Percentiles rank a stretch among this genome's conserved stretches.
Conservation (phyloP, 1,140 invertebrate genomes). For the Spodoptera litura region DNA sequence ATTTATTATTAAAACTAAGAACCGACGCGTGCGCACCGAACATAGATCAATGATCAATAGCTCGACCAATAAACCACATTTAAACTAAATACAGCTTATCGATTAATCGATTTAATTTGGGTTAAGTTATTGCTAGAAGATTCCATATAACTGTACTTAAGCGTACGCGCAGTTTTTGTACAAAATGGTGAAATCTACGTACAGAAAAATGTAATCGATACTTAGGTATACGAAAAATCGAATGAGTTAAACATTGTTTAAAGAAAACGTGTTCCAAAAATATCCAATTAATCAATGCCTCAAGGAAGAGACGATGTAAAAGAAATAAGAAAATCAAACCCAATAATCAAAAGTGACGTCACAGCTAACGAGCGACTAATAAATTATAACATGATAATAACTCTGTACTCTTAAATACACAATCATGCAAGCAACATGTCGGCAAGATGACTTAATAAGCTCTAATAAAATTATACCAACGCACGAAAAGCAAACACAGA, state of each 20-base stretch:
- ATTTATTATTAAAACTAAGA: conserved; percentile 25
- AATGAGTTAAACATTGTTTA: not conserved
- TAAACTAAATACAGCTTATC: conserved; percentile 1
- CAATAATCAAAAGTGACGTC: conserved; percentile 20
- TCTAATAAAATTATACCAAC: conserved; percentile 70
- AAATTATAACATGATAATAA: conserved; percentile 35
- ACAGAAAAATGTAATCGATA: not conserved
- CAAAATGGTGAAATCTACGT: not conserved
- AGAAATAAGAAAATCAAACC: not conserved
- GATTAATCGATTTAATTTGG: not conserved
- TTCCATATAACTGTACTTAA: no score
- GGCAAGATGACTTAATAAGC: conserved; percentile 63
- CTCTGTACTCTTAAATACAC: conserved; percentile 36
- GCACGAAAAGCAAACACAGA: conserved; percentile 70
- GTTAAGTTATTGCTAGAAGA: no score
- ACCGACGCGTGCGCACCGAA: not conserved
- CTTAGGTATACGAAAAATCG: not conserved
- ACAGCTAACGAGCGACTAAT: conserved; percentile 25
- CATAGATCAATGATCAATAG: conserved; percentile 3
- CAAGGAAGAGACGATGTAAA: no score
- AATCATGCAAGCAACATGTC: conserved; percentile 28
- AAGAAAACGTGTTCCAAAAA: no score
- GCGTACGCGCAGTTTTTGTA: no score
- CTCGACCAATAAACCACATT: not conserved
- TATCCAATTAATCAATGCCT: no score